Evolutionary conservation across 2,113 vertebrate genomes (phyloP).

Genomic region (Sturnus vulgaris): DNA sequence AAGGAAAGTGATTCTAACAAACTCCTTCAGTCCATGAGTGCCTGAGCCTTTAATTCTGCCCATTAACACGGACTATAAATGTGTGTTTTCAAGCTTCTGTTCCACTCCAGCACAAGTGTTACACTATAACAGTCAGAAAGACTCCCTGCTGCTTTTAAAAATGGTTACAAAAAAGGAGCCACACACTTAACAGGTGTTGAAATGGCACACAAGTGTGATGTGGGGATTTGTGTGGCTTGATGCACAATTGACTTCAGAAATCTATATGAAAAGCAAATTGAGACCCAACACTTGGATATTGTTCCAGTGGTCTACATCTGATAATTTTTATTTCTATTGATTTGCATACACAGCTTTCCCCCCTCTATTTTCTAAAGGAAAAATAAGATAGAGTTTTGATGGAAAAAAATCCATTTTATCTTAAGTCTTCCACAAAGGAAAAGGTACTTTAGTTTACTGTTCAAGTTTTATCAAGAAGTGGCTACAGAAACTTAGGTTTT

Average conservation of each 20-base stretch:
- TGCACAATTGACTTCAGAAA: background rate
- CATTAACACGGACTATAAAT: background rate
- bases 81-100: background rate
- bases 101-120: background rate
- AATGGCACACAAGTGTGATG: background rate
- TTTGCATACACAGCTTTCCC: accelerated
- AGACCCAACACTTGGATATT: background rate
- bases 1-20: background rate
- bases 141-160: background rate
- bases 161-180: background rate
- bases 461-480: background rate
- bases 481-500: background rate
- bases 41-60: background rate
- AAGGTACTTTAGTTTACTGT: background rate
- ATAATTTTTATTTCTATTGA: background rate
- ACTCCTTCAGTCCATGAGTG: background rate
- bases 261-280: background rate
- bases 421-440: background rate
- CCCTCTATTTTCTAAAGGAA: background rate
- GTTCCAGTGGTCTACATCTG: background rate
- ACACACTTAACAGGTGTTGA: background rate
- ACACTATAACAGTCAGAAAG: background rate
- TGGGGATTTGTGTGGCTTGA: background rate
- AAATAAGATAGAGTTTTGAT: background rate
- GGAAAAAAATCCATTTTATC: background rate